These are phyloP conservation scores for Eurystomus glaucurus DNA, from an alignment of 2,797 vertebrate genomes.

Conservation along the genomic window DNA sequence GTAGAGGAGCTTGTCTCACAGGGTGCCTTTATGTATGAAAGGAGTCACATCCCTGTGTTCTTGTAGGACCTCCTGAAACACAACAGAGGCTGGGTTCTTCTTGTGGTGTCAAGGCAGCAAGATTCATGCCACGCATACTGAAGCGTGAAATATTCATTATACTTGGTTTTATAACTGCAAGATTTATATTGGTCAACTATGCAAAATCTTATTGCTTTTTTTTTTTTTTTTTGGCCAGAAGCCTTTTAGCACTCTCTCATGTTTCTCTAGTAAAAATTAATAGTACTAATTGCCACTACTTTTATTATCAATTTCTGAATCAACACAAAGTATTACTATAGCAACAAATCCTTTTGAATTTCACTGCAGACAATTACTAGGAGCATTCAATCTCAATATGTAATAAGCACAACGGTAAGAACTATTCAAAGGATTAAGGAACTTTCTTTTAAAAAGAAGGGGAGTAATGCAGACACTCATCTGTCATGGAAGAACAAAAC, in stretches of 20 bases:
- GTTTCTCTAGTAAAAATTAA: constrained; percentile 46
- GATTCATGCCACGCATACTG: not conserved
- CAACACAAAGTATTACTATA: constrained; percentile 47
- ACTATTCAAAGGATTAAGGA: constrained; percentile 20
- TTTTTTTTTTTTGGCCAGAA: not conserved
- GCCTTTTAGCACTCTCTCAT: not conserved
- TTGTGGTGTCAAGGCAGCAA: not conserved
- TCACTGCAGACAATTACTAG: constrained; percentile 37
- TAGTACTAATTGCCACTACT: constrained; percentile 52
- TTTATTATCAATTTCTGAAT: constrained; percentile 61
- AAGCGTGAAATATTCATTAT: not conserved
- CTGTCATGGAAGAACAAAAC: constrained; percentile 16
- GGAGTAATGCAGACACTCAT: not conserved
- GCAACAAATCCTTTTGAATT: constrained; percentile 48
- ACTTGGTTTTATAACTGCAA: not conserved
- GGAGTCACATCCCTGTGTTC: not conserved
- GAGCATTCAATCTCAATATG: constrained; percentile 11
- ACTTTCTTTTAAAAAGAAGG: constrained; percentile 1
- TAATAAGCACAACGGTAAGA: constrained; percentile 31
- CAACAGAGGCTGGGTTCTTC: not conserved
- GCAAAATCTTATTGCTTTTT: not conserved
- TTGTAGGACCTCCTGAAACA: not conserved
- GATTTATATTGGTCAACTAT: not conserved
- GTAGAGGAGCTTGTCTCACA: not conserved
- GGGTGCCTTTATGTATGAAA: not conserved